A percentile compares a stretch with the other conserved stretches of the same genome.
Conservation (phyloP, 2,113 vertebrate species). For the Procavia capensis region DNA sequence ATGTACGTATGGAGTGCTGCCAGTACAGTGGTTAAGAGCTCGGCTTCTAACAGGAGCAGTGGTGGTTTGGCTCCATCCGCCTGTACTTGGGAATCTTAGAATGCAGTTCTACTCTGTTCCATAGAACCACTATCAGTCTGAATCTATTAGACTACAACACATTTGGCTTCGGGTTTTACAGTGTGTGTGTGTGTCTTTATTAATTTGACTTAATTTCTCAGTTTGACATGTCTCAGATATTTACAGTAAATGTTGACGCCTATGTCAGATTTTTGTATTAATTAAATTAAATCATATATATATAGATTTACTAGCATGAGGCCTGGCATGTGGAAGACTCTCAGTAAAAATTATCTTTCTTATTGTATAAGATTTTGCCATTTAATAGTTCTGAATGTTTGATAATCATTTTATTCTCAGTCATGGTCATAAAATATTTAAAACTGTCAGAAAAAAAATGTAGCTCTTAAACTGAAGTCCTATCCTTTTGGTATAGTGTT, state of each 20-base stretch:
- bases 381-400: neutral
- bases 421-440: neutral
- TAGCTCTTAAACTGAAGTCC: neutral
- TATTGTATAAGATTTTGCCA: neutral
- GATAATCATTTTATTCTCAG: neutral
- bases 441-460: neutral
- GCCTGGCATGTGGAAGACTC: accelerated
- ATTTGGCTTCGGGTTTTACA: neutral
- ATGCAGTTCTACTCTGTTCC: no score
- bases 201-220: conserved; percentile 15
- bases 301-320: neutral
- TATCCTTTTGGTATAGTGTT: neutral
- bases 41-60: no score
- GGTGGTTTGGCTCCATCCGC: no score
- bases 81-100: no score
- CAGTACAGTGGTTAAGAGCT: no score
- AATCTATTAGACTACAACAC: no score
- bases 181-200: neutral
- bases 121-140: no score
- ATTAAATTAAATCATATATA: neutral
- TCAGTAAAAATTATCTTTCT: neutral
- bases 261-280: neutral
- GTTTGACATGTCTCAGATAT: neutral
- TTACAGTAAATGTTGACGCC: neutral
- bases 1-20: neutral